Percentiles rank a stretch among this genome's conserved stretches.
These are phyloP conservation scores for Drosophila monieri DNA, from an alignment of 2,888 invertebrate species.

Conservation along the genomic window DNA sequence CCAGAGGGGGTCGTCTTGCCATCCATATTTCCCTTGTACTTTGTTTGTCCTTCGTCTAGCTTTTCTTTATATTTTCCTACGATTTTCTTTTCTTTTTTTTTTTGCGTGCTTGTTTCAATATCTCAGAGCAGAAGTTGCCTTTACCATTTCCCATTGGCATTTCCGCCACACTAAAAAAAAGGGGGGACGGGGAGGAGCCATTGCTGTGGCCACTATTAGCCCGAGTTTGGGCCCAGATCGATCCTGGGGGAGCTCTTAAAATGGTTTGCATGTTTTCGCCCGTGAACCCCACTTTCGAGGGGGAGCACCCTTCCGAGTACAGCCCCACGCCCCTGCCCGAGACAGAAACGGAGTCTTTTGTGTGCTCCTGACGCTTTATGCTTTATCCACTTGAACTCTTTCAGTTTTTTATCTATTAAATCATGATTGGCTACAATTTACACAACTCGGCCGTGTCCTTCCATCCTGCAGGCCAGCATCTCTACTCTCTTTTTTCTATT, in stretches of 20 bases:
- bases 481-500: background rate
- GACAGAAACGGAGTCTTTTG: slow-evolving; percentile 42
- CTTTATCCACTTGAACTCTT: slow-evolving; percentile 77
- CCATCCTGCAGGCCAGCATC: background rate
- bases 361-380: slow-evolving; percentile 72
- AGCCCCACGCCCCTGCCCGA: background rate
- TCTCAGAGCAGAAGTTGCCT: slow-evolving; percentile 39
- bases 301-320: background rate
- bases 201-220: slow-evolving; percentile 67
- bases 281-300: slow-evolving; percentile 6
- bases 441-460: slow-evolving; percentile 60
- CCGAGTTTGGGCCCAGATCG: slow-evolving; percentile 65
- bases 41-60: slow-evolving; percentile 12
- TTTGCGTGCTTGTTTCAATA: slow-evolving; percentile 41
- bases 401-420: slow-evolving; percentile 76
- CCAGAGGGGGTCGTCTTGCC: slow-evolving; percentile 2
- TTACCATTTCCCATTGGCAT: slow-evolving; percentile 27
- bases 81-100: slow-evolving; percentile 1
- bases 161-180: slow-evolving; percentile 4
- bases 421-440: slow-evolving; percentile 78
- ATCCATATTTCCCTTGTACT: slow-evolving; percentile 27
- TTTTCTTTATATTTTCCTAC: background rate
- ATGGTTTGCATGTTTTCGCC: slow-evolving; percentile 51
- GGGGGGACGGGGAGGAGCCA: background rate
- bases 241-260: slow-evolving; percentile 70